Evolutionary conservation across 2,113 vertebrate species (phyloP).

Genomic region (Tragelaphus buxtoni): DNA sequence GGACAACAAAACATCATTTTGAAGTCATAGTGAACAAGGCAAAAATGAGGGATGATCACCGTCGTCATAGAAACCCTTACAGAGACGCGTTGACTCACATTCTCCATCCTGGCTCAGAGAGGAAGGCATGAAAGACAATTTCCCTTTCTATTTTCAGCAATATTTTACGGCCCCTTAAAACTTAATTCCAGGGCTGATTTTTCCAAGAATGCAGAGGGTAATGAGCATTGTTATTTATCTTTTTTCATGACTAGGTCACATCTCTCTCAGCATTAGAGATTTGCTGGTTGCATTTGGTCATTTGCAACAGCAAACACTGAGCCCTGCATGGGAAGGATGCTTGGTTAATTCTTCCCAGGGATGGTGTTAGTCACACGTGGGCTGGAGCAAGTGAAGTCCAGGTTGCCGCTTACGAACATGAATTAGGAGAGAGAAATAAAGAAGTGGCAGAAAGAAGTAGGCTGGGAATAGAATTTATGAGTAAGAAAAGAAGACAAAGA

Average conservation of each 20-base stretch:
- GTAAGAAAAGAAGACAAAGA: not conserved
- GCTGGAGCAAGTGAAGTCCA: not conserved
- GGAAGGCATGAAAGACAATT: not conserved
- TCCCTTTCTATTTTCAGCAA: conserved; percentile 41
- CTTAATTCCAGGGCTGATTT: not conserved
- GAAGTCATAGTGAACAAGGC: conserved; percentile 15
- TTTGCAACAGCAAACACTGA: not conserved
- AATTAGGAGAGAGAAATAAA: not conserved
- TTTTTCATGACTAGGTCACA: not conserved
- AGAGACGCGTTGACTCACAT: conserved; percentile 3
- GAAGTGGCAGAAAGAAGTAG: not conserved
- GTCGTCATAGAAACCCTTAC: conserved; percentile 45
- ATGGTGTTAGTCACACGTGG: not conserved
- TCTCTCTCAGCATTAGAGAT: not conserved
- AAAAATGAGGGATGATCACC: not conserved
- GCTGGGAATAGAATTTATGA: not conserved
- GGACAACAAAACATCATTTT: not conserved
- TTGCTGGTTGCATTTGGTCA: not conserved
- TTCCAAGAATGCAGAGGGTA: not conserved
- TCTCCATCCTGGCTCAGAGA: not conserved
- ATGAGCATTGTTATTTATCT: not conserved
- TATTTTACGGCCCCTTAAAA: not conserved
- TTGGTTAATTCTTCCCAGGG: not conserved
- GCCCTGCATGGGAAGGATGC: not conserved
- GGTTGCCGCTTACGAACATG: not conserved